Percentiles rank a stretch among this genome's conserved stretches.
phyloP scores from a whole-genome alignment of 2,888 invertebrate genomes.

The Dasysyrphus tricinctus region DNA sequence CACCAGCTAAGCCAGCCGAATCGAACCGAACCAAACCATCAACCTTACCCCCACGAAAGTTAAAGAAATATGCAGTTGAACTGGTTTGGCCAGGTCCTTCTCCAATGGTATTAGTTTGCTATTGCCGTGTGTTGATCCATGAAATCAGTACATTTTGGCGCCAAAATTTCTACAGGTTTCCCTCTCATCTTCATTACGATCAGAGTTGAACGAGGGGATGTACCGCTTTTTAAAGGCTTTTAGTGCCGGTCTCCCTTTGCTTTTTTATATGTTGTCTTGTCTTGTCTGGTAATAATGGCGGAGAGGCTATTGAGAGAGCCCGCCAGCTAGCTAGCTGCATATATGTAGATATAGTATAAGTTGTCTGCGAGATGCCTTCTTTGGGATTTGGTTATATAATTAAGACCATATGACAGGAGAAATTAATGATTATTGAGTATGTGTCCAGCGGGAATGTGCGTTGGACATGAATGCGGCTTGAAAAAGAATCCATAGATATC shows the following conservation, averaged over 20 bases:
- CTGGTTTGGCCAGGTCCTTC: slow-evolving; percentile 63
- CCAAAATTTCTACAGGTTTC: slow-evolving; percentile 82
- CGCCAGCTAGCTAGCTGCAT: not conserved
- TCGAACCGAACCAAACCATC: not conserved
- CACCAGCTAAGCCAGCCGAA: not conserved
- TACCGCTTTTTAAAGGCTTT: slow-evolving; percentile 61
- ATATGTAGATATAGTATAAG: not conserved
- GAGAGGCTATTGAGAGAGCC: slow-evolving; percentile 28
- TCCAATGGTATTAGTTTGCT: slow-evolving; percentile 15
- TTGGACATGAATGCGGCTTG: slow-evolving; percentile 31
- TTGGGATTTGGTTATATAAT: slow-evolving; percentile 68
- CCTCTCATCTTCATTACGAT: slow-evolving; percentile 27
- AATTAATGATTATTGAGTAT: slow-evolving; percentile 73
- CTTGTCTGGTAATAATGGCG: slow-evolving; percentile 23
- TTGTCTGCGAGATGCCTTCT: slow-evolving; percentile 50
- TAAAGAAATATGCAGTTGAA: slow-evolving; percentile 64
- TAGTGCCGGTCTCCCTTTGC: slow-evolving; percentile 66
- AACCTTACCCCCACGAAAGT: slow-evolving; percentile 45
- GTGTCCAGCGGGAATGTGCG: slow-evolving; percentile 59
- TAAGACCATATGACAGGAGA: slow-evolving; percentile 73
- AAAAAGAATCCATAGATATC: not conserved
- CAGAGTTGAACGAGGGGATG: slow-evolving; percentile 18
- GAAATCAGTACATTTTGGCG: slow-evolving; percentile 80
- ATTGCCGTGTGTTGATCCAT: slow-evolving; percentile 44
- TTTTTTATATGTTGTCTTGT: slow-evolving; percentile 4